These are phyloP conservation scores for Ctenopoma kingsleyae DNA, from an alignment of 2,797 vertebrate species.

Conservation along the genomic window DNA sequence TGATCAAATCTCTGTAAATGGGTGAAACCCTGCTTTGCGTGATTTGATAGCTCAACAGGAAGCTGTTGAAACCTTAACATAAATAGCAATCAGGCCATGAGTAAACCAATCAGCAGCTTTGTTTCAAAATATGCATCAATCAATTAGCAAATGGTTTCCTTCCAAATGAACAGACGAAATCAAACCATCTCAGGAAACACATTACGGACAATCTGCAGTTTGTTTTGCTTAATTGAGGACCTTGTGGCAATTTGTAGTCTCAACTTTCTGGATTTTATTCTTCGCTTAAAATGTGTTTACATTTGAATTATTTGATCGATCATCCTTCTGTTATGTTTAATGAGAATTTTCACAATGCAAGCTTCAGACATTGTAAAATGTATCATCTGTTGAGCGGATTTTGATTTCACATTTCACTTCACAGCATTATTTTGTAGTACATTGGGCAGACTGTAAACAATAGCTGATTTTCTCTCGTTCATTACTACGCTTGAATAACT, in stretches of 20 bases:
- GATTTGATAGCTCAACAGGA: constrained; percentile 71
- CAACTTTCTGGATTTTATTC: constrained; percentile 38
- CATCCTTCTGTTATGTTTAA: constrained; percentile 8
- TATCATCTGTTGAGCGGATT: constrained; percentile 14
- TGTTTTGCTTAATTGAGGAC: constrained; percentile 73
- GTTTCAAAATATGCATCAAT: constrained; percentile 79
- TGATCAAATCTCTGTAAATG: constrained; percentile 46
- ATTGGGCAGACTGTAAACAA: constrained; percentile 24
- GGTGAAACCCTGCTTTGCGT: constrained; percentile 49
- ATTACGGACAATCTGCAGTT: constrained; percentile 74
- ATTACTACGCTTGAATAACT: constrained; percentile 14
- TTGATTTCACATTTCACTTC: constrained; percentile 9
- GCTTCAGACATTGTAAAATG: not conserved
- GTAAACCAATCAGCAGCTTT: constrained; percentile 83
- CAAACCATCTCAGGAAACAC: constrained; percentile 70
- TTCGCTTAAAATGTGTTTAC: constrained; percentile 53
- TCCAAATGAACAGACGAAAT: constrained; percentile 75
- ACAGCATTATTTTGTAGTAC: not conserved
- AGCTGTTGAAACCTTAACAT: constrained; percentile 78
- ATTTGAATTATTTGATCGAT: constrained; percentile 41
- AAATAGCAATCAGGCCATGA: constrained; percentile 84
- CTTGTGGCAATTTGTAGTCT: constrained; percentile 46
- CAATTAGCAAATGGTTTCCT: constrained; percentile 83
- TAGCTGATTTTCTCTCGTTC: constrained; percentile 27
- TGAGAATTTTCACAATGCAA: constrained; percentile 9